A percentile compares a stretch with the other conserved stretches of the same genome.
phyloP scores from a whole-genome alignment of 2,797 vertebrate species.

The Aselliscus stoliczkanus region DNA sequence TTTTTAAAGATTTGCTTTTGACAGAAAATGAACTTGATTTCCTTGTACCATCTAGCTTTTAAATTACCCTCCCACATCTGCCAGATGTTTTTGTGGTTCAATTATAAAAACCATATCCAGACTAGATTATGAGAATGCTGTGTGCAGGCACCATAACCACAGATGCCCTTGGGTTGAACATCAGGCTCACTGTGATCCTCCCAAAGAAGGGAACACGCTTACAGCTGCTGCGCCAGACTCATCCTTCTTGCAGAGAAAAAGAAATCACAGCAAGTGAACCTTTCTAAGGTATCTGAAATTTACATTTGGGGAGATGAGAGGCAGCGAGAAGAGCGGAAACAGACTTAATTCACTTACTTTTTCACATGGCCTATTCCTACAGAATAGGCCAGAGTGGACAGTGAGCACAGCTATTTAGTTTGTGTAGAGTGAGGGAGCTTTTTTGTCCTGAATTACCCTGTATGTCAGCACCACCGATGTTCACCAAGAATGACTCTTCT shows the following conservation, averaged over 20 bases:
- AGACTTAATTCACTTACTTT: background rate
- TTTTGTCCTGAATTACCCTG: background rate
- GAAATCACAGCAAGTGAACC: conserved; percentile 34
- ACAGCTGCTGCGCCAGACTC: conserved; percentile 61
- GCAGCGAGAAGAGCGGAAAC: background rate
- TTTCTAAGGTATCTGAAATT: background rate
- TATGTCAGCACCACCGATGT: background rate
- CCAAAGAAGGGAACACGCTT: conserved; percentile 55
- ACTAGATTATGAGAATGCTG: conserved; percentile 31
- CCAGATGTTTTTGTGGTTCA: conserved; percentile 51
- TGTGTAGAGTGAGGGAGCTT: background rate
- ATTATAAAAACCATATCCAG: conserved; percentile 63
- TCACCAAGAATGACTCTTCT: background rate
- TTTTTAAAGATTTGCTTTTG: conserved; percentile 60
- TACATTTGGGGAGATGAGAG: background rate
- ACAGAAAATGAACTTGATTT: conserved; percentile 73
- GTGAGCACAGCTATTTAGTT: background rate
- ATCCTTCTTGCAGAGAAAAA: conserved; percentile 49
- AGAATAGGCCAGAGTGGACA: background rate
- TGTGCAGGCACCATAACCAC: conserved; percentile 31
- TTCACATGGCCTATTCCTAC: background rate
- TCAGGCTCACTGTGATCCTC: conserved; percentile 49
- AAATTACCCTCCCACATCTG: conserved; percentile 68
- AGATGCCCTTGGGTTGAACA: conserved; percentile 47
- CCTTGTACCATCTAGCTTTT: conserved; percentile 60